Conservation (phyloP, 2,888 invertebrate species). For the Ennomos fuscantarius region DNA sequence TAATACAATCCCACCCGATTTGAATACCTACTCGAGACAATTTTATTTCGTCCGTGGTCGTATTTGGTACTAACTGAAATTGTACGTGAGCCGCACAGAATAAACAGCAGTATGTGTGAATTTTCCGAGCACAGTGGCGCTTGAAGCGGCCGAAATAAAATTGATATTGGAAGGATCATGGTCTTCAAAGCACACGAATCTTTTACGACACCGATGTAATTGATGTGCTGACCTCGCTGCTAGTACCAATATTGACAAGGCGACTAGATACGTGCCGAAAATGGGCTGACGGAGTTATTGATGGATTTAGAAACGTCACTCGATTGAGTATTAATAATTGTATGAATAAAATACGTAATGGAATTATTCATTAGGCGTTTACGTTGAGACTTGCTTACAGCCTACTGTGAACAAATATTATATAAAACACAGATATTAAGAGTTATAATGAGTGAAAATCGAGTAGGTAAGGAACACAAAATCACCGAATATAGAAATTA, state of each 20-base stretch:
- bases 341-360: conserved; percentile 27
- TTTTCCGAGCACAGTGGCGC: background rate
- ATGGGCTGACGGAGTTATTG: conserved; percentile 41
- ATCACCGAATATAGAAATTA: no score
- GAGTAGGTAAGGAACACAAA: background rate
- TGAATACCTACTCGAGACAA: conserved; percentile 53
- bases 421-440: no score
- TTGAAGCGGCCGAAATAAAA: conserved; percentile 1
- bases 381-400: conserved; percentile 1
- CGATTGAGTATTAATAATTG: conserved; percentile 20
- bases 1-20: conserved; percentile 72
- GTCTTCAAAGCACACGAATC: conserved; percentile 32
- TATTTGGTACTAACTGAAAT: conserved; percentile 12
- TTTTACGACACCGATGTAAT: conserved; percentile 53
- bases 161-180: conserved; percentile 26
- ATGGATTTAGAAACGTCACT: conserved; percentile 34
- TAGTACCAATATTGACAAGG: conserved; percentile 51
- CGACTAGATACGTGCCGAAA: conserved; percentile 38
- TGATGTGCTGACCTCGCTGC: conserved; percentile 52
- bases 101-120: background rate
- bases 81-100: conserved; percentile 12
- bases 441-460: background rate
- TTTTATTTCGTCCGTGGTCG: conserved; percentile 10
- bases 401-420: background rate
- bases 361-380: conserved; percentile 33